A percentile compares a stretch with the other conserved stretches of the same genome.
phyloP scores from a whole-genome alignment of 37 sponge, comb jelly and placozoan species.

The Hormiphora californensis region DNA sequence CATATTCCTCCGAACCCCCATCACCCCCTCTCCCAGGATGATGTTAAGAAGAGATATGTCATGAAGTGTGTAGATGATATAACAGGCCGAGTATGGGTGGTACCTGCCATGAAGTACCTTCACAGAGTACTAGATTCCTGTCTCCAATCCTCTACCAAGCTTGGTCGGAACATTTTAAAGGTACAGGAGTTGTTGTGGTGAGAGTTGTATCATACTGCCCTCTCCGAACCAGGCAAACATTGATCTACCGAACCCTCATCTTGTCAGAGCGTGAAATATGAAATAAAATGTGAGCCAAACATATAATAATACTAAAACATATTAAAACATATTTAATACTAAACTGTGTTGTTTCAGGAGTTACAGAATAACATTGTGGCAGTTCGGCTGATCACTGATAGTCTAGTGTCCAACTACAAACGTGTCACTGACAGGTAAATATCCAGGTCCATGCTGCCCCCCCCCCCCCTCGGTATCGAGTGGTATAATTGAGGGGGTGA shows the following conservation, averaged over 20 bases:
- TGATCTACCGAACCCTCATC: too few relatives aligned
- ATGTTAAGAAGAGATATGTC: neutral
- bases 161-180: slow-evolving; percentile 13
- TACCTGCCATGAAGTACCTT: slow-evolving; percentile 51
- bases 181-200: neutral
- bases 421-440: slow-evolving; percentile 22
- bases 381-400: slow-evolving; percentile 7
- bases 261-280: too few relatives aligned
- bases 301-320: too few relatives aligned
- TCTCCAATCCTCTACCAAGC: slow-evolving; percentile 30
- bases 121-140: slow-evolving; percentile 37
- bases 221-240: too few relatives aligned
- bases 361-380: neutral
- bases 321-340: too few relatives aligned
- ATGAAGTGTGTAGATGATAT: slow-evolving; percentile 41
- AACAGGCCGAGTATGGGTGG: slow-evolving; percentile 9
- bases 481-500: too few relatives aligned
- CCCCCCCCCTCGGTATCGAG: too few relatives aligned
- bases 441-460: too few relatives aligned
- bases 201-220: too few relatives aligned
- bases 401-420: slow-evolving; percentile 25
- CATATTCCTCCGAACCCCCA: too few relatives aligned
- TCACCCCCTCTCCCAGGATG: too few relatives aligned
- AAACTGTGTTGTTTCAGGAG: neutral
- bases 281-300: too few relatives aligned